phyloP scores from a whole-genome alignment of 2,797 vertebrate genomes.

The Echiichthys vipera region DNA sequence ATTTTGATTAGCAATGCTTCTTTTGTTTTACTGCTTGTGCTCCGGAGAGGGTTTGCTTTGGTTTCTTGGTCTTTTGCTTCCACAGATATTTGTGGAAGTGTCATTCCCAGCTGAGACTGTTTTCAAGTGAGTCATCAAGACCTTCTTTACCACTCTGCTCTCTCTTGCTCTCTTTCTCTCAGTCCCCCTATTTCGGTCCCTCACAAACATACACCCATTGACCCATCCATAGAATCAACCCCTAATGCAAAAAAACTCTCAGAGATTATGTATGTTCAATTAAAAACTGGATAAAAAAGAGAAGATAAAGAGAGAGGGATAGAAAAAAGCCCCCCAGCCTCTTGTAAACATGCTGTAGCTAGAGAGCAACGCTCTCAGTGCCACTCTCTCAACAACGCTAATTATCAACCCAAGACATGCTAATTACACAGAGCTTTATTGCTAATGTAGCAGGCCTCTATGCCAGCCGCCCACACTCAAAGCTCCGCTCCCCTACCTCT shows the following conservation, averaged over 20 bases:
- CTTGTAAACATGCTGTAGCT: conserved; percentile 86
- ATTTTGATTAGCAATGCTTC: conserved; percentile 25
- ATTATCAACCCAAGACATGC: conserved; percentile 92
- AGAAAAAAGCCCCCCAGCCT: conserved; percentile 79
- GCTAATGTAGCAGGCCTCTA: conserved; percentile 89
- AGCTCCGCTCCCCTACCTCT: conserved; percentile 83
- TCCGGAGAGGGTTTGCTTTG: conserved; percentile 39
- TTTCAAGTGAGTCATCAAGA: conserved; percentile 70
- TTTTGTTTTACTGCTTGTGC: conserved; percentile 47
- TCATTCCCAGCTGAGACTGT: conserved; percentile 61
- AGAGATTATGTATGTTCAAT: conserved; percentile 33
- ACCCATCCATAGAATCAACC: conserved; percentile 41
- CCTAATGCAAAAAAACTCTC: conserved; percentile 19
- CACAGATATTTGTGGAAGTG: conserved; percentile 66
- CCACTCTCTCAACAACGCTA: conserved; percentile 88
- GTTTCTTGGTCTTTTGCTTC: conserved; percentile 60
- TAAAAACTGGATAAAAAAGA: conserved; percentile 34
- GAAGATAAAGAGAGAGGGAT: conserved; percentile 16
- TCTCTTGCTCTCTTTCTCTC: not conserved
- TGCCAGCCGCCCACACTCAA: conserved; percentile 85
- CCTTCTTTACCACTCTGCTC: conserved; percentile 44
- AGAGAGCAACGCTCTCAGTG: conserved; percentile 81
- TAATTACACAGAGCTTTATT: conserved; percentile 93
- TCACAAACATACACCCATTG: conserved; percentile 8
- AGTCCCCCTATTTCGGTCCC: conserved; percentile 16